These are phyloP conservation scores for Coreoperca whiteheadi DNA, from an alignment of 2,113 vertebrate species.

Conservation along the genomic window DNA sequence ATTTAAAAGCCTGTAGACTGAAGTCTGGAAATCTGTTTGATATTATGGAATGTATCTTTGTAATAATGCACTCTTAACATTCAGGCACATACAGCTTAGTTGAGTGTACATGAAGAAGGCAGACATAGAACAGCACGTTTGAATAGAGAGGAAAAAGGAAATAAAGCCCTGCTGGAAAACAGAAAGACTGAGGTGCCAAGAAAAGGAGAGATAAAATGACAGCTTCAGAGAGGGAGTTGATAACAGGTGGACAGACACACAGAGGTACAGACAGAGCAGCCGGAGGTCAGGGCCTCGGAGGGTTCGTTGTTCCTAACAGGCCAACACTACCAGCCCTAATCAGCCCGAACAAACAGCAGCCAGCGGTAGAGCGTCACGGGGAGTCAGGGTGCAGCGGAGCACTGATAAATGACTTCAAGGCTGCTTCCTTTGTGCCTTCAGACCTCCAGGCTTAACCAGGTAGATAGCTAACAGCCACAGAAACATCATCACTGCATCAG, in stretches of 20 bases:
- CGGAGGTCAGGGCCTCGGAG: constrained; percentile 44
- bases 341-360: constrained; percentile 14
- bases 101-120: background rate
- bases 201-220: too few species aligned
- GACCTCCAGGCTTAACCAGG: background rate
- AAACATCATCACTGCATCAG: background rate
- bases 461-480: background rate
- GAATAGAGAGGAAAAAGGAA: background rate
- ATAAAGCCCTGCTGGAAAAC: background rate
- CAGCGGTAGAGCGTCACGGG: background rate
- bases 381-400: constrained; percentile 5
- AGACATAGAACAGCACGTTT: background rate
- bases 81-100: background rate
- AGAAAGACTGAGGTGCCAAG: background rate
- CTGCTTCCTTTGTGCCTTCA: background rate
- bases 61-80: background rate
- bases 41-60: background rate
- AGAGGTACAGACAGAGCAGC: constrained; percentile 1
- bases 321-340: constrained; percentile 43
- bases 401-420: constrained; percentile 6
- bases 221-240: background rate
- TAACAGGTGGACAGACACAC: constrained; percentile 21
- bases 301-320: constrained; percentile 34
- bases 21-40: background rate
- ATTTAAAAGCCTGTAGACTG: background rate